Conservation (phyloP, 2,888 invertebrate genomes). For the Bellardia bayeri region DNA sequence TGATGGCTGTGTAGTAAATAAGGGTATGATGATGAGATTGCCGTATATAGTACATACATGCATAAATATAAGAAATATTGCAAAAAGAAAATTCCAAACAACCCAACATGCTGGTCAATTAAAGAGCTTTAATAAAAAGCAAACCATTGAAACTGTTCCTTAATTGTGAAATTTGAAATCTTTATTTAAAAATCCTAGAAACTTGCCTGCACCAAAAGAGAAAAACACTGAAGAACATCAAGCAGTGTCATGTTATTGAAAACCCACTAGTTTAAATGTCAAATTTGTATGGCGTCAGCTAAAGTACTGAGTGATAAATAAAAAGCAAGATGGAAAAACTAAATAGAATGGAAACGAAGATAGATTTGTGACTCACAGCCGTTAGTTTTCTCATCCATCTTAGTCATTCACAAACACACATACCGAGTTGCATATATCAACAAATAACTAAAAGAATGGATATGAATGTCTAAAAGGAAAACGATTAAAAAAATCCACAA, state of each 20-base stretch:
- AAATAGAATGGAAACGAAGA: constrained; percentile 74
- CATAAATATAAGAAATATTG: too few relatives aligned
- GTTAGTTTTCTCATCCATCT: constrained; percentile 70
- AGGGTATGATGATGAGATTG: neutral
- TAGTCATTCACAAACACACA: constrained; percentile 53
- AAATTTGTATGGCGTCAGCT: constrained; percentile 58
- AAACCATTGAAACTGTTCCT: neutral
- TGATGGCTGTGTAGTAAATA: constrained; percentile 1
- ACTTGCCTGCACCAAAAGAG: neutral
- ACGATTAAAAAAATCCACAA: constrained; percentile 68
- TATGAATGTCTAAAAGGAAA: constrained; percentile 65
- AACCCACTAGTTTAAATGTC: constrained; percentile 56
- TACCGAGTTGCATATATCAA: constrained; percentile 21
- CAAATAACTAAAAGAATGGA: constrained; percentile 45
- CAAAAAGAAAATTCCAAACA: neutral
- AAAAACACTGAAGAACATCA: constrained; percentile 6
- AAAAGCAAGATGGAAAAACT: constrained; percentile 29
- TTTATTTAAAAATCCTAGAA: neutral
- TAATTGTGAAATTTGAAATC: constrained; percentile 25
- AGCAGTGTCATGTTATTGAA: constrained; percentile 46
- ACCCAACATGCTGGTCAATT: neutral
- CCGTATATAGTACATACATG: neutral
- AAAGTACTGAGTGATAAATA: constrained; percentile 56
- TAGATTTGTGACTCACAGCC: constrained; percentile 71
- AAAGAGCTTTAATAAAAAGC: constrained; percentile 17